Evolutionary conservation across 2,113 vertebrate species (phyloP), one percentile per base, ranked within the genome.

Genomic region (Lophotis ruficrista): DNA sequence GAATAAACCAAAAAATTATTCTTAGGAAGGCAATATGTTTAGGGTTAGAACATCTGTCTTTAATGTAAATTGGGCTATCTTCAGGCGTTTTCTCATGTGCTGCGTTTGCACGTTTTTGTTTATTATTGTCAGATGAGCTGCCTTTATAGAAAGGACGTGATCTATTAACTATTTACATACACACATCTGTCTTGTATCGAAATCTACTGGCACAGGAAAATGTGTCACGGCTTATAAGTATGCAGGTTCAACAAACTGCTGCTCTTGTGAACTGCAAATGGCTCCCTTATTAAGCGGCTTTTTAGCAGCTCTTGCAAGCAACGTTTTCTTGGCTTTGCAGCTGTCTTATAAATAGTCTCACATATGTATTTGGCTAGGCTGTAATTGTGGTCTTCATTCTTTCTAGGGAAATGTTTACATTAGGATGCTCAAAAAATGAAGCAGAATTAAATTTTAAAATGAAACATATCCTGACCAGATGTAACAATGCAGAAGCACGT

Each of bases 131-230:
- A 77, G 64, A 90, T 62, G 71, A 88, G n/a, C 51, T 47, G 82
- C 83, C 76, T 83, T 92, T 83, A 18, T 47, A 25, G 14, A 66
- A 83, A 84, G 54, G 72, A 83, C 28, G 9, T 81, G 92, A 93
- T 88, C 88, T 92, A 94, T 93, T 90, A 85, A 95, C 88, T 88
- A 68, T 92, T 96, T 92, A 80, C 90, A 37, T 33, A 7, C 35
- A 4, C 71, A 64, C 75, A 94, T 92, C 85, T 96, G 85, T 53
- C 92, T 88, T 53, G 70, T 12, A 18, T 27, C 83, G 76, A 73
- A 90, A 78, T 25, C 41, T 35, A 27, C 75, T 86, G 88, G 90
- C 75, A n/a, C 37, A 50, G 80, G 89, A 43, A 66, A 43, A 65
- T 20, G 66, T 93, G 66, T 50, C 58, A 6, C 37, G 70, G 54